Conservation (phyloP, 2,888 invertebrate genomes). For the Mythimna albipuncta region DNA sequence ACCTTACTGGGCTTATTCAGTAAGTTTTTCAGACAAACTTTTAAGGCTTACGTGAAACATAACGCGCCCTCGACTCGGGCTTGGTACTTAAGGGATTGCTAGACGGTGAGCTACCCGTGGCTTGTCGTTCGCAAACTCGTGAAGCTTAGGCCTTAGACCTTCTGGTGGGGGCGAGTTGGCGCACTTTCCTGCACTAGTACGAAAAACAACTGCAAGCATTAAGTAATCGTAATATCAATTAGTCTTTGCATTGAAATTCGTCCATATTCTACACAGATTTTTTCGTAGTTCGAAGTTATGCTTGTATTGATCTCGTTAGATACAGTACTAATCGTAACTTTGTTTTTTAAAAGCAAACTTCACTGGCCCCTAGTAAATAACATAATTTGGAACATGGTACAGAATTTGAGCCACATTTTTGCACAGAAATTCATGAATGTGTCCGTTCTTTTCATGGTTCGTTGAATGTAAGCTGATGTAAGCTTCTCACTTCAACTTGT, state of each 20-base stretch:
- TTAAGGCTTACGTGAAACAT: too few species aligned
- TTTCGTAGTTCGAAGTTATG: background rate
- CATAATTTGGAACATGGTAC: conserved; percentile 52
- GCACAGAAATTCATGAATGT: conserved; percentile 46
- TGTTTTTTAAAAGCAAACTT: conserved; percentile 2
- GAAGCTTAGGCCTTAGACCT: too few species aligned
- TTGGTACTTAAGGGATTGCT: too few species aligned
- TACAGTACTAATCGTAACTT: too few species aligned
- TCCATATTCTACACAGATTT: background rate
- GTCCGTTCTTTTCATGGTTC: conserved; percentile 45
- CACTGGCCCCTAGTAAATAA: background rate
- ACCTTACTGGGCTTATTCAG: too few species aligned
- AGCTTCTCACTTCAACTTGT: conserved; percentile 33
- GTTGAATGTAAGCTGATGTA: conserved; percentile 54
- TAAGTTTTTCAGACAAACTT: too few species aligned
- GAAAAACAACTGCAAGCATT: too few species aligned
- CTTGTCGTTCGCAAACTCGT: too few species aligned
- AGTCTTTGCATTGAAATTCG: background rate
- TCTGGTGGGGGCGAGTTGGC: too few species aligned
- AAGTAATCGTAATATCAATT: background rate
- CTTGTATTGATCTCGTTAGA: background rate
- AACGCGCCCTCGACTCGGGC: too few species aligned
- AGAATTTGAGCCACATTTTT: conserved; percentile 58
- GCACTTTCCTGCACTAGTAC: too few species aligned
- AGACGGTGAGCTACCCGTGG: too few species aligned